These are phyloP conservation scores for Anaspis maculata DNA, from an alignment of 2,888 invertebrate genomes.

Conservation along the genomic window DNA sequence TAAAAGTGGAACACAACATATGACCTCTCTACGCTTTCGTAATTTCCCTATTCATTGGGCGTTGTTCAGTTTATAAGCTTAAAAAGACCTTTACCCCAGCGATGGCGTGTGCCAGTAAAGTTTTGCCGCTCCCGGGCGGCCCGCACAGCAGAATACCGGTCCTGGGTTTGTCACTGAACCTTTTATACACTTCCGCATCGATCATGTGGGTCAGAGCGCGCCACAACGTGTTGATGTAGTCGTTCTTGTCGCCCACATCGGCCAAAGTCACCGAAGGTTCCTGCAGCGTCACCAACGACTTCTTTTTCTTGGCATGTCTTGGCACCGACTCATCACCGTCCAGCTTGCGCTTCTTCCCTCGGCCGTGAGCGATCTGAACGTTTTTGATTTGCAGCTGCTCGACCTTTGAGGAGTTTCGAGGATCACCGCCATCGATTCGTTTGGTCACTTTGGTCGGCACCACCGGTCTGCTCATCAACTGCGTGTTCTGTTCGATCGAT, in stretches of 20 bases:
- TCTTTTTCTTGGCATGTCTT: slow-evolving; percentile 34
- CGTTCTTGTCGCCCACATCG: slow-evolving; percentile 76
- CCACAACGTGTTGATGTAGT: slow-evolving; percentile 50
- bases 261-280: slow-evolving; percentile 52
- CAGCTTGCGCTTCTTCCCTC: slow-evolving; percentile 40
- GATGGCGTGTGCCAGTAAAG: slow-evolving; percentile 71
- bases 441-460: no score
- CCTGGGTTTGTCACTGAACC: slow-evolving; percentile 79
- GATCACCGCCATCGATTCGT: no score
- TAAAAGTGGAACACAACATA: no score
- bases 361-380: slow-evolving; percentile 3
- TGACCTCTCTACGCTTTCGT: no score
- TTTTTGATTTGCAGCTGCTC: no score
- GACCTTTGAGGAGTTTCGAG: no score
- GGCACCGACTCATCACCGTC: slow-evolving; percentile 8
- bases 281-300: slow-evolving; percentile 37
- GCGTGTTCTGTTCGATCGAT: no score
- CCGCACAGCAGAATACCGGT: slow-evolving; percentile 90
- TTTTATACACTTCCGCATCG: slow-evolving; percentile 81
- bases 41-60: no score
- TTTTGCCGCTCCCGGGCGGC: slow-evolving; percentile 93
- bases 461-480: no score
- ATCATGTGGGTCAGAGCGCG: slow-evolving; percentile 67
- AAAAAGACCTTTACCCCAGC: no score
- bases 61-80: no score